Percentiles rank a stretch among this genome's conserved stretches.
Evolutionary conservation across 2,113 vertebrate genomes (phyloP).

Genomic region (Nerophis lumbriciformis): DNA sequence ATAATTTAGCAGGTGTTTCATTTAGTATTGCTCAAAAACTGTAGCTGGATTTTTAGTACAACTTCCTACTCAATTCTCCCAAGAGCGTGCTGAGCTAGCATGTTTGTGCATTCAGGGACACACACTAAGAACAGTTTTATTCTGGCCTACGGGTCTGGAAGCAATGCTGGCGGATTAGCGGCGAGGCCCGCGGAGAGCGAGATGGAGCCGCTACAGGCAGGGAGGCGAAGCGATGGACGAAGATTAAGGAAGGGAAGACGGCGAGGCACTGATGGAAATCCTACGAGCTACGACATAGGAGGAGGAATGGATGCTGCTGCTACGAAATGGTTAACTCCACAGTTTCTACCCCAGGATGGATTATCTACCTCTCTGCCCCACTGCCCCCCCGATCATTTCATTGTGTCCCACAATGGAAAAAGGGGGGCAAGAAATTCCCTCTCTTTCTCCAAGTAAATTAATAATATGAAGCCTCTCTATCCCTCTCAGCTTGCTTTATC

Average conservation of each 20-base stretch:
- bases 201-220: conserved; percentile 39
- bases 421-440: conserved; percentile 39
- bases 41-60: background rate
- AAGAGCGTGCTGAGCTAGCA: conserved; percentile 14
- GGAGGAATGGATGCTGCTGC: conserved; percentile 27
- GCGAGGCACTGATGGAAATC: conserved; percentile 24
- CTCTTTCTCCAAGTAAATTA: conserved; percentile 62
- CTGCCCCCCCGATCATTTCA: conserved; percentile 42
- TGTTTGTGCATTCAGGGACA: conserved; percentile 54
- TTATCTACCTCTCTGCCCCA: conserved; percentile 58
- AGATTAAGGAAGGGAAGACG: background rate
- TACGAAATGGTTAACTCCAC: conserved; percentile 62
- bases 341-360: conserved; percentile 57
- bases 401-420: conserved; percentile 49
- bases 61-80: background rate
- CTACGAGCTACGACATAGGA: conserved; percentile 26
- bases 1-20: too few relatives aligned
- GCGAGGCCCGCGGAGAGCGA: conserved; percentile 40
- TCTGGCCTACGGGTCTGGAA: background rate
- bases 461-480: conserved; percentile 63
- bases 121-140: conserved; percentile 47
- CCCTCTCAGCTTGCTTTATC: conserved; percentile 61
- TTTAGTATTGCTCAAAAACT: too few relatives aligned
- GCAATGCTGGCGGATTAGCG: conserved; percentile 36
- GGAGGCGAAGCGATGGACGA: conserved; percentile 26